Conservation (phyloP, 1,140 invertebrate genomes). For the Drosophila seguyi region DNA sequence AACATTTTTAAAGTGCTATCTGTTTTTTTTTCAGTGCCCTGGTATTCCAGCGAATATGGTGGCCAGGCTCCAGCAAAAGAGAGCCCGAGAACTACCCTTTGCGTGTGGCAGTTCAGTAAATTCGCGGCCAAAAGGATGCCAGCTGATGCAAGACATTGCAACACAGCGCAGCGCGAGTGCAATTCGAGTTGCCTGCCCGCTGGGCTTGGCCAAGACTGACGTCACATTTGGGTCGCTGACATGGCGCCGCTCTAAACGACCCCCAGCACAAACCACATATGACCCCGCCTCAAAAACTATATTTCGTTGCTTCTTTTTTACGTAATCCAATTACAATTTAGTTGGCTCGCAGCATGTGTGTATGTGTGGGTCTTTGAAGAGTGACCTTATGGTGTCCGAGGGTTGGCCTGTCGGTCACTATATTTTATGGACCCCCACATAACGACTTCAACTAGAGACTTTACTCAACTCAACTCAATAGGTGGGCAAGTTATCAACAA, state of each 20-base stretch:
- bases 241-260: conserved; percentile 27
- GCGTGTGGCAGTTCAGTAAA: conserved; percentile 10
- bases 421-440: conserved; percentile 21
- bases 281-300: conserved; percentile 7
- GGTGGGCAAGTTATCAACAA: conserved; percentile 51
- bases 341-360: conserved; percentile 8
- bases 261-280: conserved; percentile 5
- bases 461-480: conserved; percentile 34
- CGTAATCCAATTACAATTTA: conserved; percentile 74
- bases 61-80: not conserved
- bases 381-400: conserved; percentile 5
- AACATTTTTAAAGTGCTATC: not conserved
- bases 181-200: conserved; percentile 39
- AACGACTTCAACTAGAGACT: no score
- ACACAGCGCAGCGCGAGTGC: conserved; percentile 40
- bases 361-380: not conserved
- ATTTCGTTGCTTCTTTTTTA: conserved; percentile 40
- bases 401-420: conserved; percentile 16
- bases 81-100: not conserved
- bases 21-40: conserved; percentile 2
- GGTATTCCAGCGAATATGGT: not conserved
- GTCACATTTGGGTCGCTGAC: conserved; percentile 41
- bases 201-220: conserved; percentile 31
- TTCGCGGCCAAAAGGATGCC: conserved; percentile 13
- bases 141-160: conserved; percentile 41